These are phyloP conservation scores for Drosophila lowei DNA, from an alignment of 1,140 invertebrate species.

Conservation along the genomic window DNA sequence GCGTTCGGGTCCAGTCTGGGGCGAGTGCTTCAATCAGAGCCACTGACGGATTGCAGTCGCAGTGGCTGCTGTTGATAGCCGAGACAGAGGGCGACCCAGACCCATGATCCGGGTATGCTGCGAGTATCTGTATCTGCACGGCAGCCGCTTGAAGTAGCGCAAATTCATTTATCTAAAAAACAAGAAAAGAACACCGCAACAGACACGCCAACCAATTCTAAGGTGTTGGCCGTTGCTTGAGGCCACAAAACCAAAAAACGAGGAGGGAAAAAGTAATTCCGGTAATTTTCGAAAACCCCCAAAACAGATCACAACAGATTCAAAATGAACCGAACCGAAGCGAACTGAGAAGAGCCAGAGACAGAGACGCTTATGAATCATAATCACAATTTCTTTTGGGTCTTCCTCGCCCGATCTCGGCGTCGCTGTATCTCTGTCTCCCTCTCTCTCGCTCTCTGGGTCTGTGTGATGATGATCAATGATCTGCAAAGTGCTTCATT, in stretches of 20 bases:
- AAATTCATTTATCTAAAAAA: constrained; percentile 81
- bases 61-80: constrained; percentile 64
- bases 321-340: constrained; percentile 8
- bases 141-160: constrained; percentile 78
- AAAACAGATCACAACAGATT: constrained; percentile 22
- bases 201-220: constrained; percentile 66
- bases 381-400: constrained; percentile 72
- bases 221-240: constrained; percentile 72
- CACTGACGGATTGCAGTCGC: constrained; percentile 69
- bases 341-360: not conserved
- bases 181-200: constrained; percentile 59
- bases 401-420: constrained; percentile 16
- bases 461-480: constrained; percentile 75
- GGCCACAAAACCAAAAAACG: constrained; percentile 41
- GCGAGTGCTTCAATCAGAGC: constrained; percentile 76
- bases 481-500: constrained; percentile 77
- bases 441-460: constrained; percentile 10
- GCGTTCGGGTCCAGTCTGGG: constrained; percentile 1
- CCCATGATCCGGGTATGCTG: constrained; percentile 18
- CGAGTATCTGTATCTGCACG: constrained; percentile 36
- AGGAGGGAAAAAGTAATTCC: constrained; percentile 64
- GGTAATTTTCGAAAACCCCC: constrained; percentile 67
- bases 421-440: not conserved
- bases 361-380: constrained; percentile 68
- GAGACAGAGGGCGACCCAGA: constrained; percentile 10